Evolutionary conservation across 2,888 invertebrate genomes (phyloP), one percentile per base, ranked within the genome.

Genomic region (Leptinotarsa juncta): DNA sequence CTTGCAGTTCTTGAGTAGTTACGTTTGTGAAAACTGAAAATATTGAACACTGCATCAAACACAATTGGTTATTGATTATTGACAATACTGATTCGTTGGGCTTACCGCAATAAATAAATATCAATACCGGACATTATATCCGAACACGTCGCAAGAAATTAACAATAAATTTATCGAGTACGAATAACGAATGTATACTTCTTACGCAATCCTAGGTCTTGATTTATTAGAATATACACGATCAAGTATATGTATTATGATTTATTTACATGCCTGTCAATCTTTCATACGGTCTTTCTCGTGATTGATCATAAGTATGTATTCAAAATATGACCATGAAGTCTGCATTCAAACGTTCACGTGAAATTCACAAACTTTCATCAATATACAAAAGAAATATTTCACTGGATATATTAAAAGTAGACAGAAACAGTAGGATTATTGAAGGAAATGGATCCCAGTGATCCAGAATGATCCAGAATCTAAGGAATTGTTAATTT

Each of bases 61-160:
- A 57, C 42, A 62, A 62, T 42, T 62, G 62, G 10, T 5, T 42
- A 68, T 68, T 55, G 53, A 68, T 68, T 18, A 55, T 42, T 15
- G 51, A 51, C 32, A 50, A 51, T 18, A 49, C 50, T 65, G 48
- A 66, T 15, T 50, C 12, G 15, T 49, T 23, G 23, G n/a, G 15
- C n/a, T 23, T 3, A 67, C 23, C 16, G 50, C 50, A 51, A 67
- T 50, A 26, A 51, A 53, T 67, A 18, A 69, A 60, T 60, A 69
- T 60, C 50, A 53, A 55, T 67, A 67, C 67, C 42, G 68, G 68
- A 68, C 55, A 68, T 68, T 42, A 68, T 68, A 68, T 55, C 55
- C 18, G 55, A 68, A 68, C 68, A 53, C 7, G 68, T 68, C 68
- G 5, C 16, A 2, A 68, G 53, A 55, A 42, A 68, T 68, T 18